Evolutionary conservation across 2,113 vertebrate species (phyloP).

Genomic region (Myrmecophaga tridactyla): DNA sequence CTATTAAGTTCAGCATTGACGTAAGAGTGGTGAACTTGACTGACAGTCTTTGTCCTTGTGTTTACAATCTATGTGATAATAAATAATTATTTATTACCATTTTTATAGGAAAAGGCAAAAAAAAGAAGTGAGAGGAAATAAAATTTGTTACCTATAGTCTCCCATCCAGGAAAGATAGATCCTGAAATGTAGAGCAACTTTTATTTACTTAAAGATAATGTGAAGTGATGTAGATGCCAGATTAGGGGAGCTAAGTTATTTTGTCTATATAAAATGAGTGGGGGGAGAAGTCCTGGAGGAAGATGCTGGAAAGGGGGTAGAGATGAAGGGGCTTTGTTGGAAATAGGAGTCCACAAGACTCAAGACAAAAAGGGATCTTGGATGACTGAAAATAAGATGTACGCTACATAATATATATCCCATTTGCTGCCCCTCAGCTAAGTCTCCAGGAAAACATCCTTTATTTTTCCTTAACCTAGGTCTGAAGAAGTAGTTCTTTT

Average conservation of each 20-base stretch:
- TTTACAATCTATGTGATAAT: background rate
- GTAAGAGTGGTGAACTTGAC: background rate
- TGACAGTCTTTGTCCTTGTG: background rate
- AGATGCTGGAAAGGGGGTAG: background rate
- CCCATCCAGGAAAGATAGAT: background rate
- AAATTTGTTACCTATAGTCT: background rate
- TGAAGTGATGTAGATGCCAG: background rate
- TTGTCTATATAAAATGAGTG: background rate
- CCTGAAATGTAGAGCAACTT: background rate
- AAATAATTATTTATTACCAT: background rate
- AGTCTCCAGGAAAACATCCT: background rate
- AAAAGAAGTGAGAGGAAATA: background rate
- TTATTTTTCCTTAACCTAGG: background rate
- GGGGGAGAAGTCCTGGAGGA: background rate
- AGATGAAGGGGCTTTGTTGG: background rate
- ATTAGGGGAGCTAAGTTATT: background rate
- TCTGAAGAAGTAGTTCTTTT: background rate
- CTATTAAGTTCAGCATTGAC: background rate
- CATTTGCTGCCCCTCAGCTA: background rate
- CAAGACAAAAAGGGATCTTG: background rate
- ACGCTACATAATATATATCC: background rate
- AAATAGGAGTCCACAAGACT: background rate
- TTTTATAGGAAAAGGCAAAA: background rate
- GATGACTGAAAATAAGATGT: background rate
- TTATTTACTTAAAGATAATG: background rate